Base-by-base conservation (phyloP, 2,888 invertebrate species). In the Smittia sp. region DNA sequence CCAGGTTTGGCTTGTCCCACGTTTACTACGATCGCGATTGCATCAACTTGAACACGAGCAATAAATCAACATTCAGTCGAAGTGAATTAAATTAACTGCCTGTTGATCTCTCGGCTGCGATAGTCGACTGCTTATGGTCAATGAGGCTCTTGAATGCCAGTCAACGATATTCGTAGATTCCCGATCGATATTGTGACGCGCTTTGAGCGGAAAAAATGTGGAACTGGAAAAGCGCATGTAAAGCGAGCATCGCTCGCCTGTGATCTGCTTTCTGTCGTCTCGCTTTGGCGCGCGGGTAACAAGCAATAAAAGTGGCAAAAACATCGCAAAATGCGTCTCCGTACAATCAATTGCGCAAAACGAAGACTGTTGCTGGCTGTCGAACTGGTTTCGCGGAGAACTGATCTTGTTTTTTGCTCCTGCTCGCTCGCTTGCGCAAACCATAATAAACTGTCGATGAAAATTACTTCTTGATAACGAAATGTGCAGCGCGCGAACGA, bases 381-480 rank as follows among this genome's bases (percentile, higher is more conserved):
- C 18, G 72, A 62, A 72, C 39, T 62, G 62, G 68, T 69, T 69
- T 52, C 25, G n/a, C 2, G 11, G 46, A 58, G 18, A 65, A 7
- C n/a, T 65, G 65, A 65, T 65, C 65, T 65, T 32, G 65, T 38
- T 67, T 22, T 63, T 63, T 24, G n/a, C 25, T 4, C 1, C 58
- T 20, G 20, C 13, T 11, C 22, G 27, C 32, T 27, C 18, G 25
- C n/a, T 58, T 58, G 22, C 22, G 9, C 58, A 13, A 58, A 58
- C 58, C 58, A 58, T 58, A 58, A 58, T 58, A 58, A 46, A 58
- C 58, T 22, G 58, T 58, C 32, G 67, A 67, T 67, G 39, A 6
- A 41, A 65, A 65, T 67, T 20, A 67, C 20, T 67, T 67, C 67
- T 32, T 39, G 67, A 67, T 67, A 67, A 67, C 46, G 15, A 46